These are phyloP conservation scores for Ennomos erosarius DNA, from an alignment of 2,888 invertebrate species.

Conservation along the genomic window DNA sequence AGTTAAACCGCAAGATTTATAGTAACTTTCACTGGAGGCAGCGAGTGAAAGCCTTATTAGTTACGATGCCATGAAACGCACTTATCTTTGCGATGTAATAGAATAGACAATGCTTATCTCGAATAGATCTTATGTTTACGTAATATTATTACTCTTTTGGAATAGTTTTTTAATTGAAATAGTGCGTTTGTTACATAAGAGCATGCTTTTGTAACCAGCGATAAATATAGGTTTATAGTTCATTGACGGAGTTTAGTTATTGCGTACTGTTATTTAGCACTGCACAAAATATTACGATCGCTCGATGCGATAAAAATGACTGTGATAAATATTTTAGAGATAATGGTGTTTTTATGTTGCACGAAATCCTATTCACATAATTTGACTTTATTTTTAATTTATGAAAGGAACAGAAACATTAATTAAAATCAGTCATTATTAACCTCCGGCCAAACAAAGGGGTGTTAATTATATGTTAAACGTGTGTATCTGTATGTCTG, in stretches of 20 bases:
- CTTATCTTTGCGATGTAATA: slow-evolving; percentile 33
- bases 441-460: too few species aligned
- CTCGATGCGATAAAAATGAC: too few species aligned
- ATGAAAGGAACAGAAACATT: too few species aligned
- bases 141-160: slow-evolving; percentile 11
- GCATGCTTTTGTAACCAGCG: background rate
- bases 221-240: too few species aligned
- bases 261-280: background rate
- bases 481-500: too few species aligned
- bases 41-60: slow-evolving; percentile 51
- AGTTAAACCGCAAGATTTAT: slow-evolving; percentile 39
- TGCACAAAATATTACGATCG: background rate
- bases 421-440: too few species aligned
- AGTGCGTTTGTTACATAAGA: background rate
- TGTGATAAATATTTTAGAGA: too few species aligned
- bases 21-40: slow-evolving; percentile 48
- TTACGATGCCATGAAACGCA: slow-evolving; percentile 28
- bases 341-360: too few species aligned
- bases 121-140: slow-evolving; percentile 19
- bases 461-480: too few species aligned
- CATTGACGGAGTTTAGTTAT: background rate
- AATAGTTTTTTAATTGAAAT: slow-evolving; percentile 10
- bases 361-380: too few species aligned
- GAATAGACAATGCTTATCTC: slow-evolving; percentile 28
- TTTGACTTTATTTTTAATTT: too few species aligned